Conservation (phyloP, 2,888 invertebrate species). For the Agriotes lineatus region DNA sequence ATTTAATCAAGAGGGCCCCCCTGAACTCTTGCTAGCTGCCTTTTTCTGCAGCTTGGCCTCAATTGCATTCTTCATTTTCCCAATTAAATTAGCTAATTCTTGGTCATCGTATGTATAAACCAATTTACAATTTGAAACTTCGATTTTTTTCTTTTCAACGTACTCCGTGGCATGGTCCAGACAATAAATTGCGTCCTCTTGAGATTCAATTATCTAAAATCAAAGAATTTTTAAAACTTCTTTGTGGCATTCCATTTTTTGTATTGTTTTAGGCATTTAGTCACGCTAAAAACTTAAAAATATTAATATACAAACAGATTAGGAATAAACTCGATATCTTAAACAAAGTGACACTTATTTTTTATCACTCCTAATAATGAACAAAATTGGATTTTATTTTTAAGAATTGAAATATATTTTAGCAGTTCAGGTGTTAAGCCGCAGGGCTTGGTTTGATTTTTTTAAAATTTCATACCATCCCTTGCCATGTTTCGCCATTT, state of each 20-base stretch:
- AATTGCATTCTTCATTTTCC: conserved; percentile 67
- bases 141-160: conserved; percentile 73
- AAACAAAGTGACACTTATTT: too few species aligned
- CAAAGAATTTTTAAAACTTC: too few species aligned
- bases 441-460: too few species aligned
- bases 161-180: conserved; percentile 80
- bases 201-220: conserved; percentile 73
- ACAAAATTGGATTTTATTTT: too few species aligned
- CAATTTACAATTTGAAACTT: conserved; percentile 77
- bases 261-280: too few species aligned
- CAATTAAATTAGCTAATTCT: conserved; percentile 67
- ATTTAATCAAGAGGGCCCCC: neutral
- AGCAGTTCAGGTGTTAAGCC: too few species aligned
- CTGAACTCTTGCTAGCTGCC: conserved; percentile 7
- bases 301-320: neutral
- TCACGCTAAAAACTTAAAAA: neutral
- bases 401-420: too few species aligned
- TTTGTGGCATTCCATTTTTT: too few species aligned
- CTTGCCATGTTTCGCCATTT: too few species aligned
- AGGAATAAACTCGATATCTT: too few species aligned
- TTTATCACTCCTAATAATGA: too few species aligned
- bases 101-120: conserved; percentile 77
- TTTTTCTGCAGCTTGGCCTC: conserved; percentile 57
- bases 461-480: too few species aligned
- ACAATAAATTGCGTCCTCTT: conserved; percentile 80